A percentile compares a stretch with the other conserved stretches of the same genome.
Conservation (phyloP, 1,140 invertebrate species). For the Alviniconcha marisindica region DNA sequence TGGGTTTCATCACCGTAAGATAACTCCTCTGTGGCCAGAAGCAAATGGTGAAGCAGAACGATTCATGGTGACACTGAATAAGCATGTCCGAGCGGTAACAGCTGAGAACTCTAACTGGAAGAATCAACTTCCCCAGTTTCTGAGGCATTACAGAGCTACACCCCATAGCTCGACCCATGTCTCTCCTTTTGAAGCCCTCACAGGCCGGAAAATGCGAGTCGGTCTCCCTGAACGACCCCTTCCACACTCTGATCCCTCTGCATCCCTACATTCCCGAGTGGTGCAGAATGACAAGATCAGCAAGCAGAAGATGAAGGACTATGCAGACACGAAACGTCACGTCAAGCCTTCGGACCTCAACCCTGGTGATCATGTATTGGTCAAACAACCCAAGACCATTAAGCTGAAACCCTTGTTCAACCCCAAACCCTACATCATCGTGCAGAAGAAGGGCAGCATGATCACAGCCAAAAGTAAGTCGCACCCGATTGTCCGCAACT, state of each 20-base stretch:
- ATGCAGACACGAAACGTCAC: conserved; percentile 36
- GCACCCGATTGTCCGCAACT: no score
- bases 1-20: conserved; percentile 43
- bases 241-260: neutral
- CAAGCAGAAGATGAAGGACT: conserved; percentile 42
- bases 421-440: no score
- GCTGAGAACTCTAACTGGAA: neutral
- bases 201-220: conserved; percentile 40
- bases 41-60: conserved; percentile 34
- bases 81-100: neutral
- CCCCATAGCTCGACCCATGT: conserved; percentile 31
- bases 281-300: conserved; percentile 16
- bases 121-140: conserved; percentile 32
- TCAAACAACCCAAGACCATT: conserved; percentile 27
- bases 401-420: no score
- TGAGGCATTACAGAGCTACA: conserved; percentile 46
- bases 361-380: conserved; percentile 30
- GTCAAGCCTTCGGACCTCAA: neutral
- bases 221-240: conserved; percentile 33
- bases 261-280: neutral
- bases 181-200: conserved; percentile 38
- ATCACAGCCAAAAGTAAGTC: no score
- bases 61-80: conserved; percentile 10
- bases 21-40: conserved; percentile 33
- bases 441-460: no score